These are phyloP conservation scores for Donacobius atricapilla DNA, from an alignment of 2,113 vertebrate species.

Conservation along the genomic window DNA sequence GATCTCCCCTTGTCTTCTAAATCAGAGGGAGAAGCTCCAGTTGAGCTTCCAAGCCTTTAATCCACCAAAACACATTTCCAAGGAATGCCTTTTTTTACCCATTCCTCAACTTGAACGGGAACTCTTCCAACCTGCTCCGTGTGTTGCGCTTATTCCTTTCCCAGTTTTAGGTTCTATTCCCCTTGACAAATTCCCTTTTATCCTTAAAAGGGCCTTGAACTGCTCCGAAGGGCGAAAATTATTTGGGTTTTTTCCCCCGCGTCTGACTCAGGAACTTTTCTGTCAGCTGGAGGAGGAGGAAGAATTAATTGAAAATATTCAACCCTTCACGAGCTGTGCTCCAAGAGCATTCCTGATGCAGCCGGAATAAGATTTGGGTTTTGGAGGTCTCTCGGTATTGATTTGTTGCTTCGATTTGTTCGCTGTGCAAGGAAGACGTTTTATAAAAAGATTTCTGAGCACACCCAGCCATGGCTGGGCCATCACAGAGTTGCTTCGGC, in stretches of 20 bases:
- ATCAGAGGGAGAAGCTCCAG: neutral
- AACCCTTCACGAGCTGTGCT: neutral
- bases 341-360: neutral
- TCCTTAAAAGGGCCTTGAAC: neutral
- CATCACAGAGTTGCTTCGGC: neutral
- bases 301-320: neutral
- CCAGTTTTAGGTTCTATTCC: fast-evolving
- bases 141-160: neutral
- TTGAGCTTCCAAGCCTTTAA: neutral
- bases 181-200: neutral
- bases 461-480: neutral
- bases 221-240: neutral
- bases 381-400: neutral
- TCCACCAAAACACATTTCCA: neutral
- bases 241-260: neutral
- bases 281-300: neutral
- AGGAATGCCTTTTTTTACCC: neutral
- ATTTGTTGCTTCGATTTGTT: conserved; percentile 2
- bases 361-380: neutral
- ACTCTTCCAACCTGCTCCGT: neutral
- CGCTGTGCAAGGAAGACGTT: neutral
- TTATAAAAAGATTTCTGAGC: neutral
- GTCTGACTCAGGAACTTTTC: neutral
- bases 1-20: neutral
- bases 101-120: fast-evolving